These are phyloP conservation scores for Sarcophaga caerulescens DNA, from an alignment of 2,888 invertebrate genomes.

Conservation along the genomic window DNA sequence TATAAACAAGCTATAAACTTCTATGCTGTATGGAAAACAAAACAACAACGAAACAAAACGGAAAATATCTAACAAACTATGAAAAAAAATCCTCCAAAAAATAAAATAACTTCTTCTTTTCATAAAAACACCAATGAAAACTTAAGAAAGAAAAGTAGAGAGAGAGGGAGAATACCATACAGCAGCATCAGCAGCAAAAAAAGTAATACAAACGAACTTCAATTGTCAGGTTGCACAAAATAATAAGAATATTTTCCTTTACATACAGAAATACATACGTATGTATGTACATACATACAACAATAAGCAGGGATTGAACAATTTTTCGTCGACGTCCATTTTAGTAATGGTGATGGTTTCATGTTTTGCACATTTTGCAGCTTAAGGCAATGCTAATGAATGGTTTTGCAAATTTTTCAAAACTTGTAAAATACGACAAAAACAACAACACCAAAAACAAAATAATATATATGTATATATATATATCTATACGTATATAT, in stretches of 20 bases:
- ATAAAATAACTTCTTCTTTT: conserved; percentile 54
- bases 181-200: conserved; percentile 12
- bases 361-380: conserved; percentile 66
- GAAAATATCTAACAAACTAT: conserved; percentile 50
- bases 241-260: conserved; percentile 51
- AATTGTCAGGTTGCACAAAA: conserved; percentile 65
- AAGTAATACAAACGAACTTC: conserved; percentile 48
- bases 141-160: conserved; percentile 13
- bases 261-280: no score
- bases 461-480: neutral
- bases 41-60: neutral
- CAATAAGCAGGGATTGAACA: conserved; percentile 57
- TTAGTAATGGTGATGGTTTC: conserved; percentile 66
- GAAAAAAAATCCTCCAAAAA: conserved; percentile 53
- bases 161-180: neutral
- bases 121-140: conserved; percentile 16
- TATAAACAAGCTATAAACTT: conserved; percentile 65
- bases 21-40: conserved; percentile 29
- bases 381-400: conserved; percentile 71
- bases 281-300: conserved; percentile 14
- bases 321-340: conserved; percentile 63
- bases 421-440: conserved; percentile 64
- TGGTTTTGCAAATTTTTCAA: conserved; percentile 70
- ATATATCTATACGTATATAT: no score
- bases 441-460: conserved; percentile 26